These are phyloP conservation scores for Siphlonurus alternatus DNA, from an alignment of 2,888 invertebrate genomes.

Conservation along the genomic window DNA sequence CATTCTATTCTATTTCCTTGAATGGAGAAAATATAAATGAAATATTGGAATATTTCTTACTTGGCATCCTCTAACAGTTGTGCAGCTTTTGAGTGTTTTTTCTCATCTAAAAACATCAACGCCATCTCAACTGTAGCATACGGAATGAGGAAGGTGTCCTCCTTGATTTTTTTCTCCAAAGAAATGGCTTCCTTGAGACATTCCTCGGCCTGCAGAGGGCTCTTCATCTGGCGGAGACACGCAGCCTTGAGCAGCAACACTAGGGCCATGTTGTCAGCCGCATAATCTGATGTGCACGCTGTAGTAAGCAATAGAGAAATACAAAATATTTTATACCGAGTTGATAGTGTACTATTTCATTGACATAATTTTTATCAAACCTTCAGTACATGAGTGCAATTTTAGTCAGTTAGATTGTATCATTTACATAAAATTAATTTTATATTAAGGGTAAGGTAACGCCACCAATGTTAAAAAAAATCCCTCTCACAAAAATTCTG, in stretches of 20 bases:
- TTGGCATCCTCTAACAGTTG: conserved; percentile 64
- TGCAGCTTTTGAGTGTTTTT: conserved; percentile 47
- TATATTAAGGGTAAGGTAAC: too few species aligned
- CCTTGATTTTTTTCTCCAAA: conserved; percentile 53
- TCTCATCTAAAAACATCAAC: conserved; percentile 53
- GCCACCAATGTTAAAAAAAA: too few species aligned
- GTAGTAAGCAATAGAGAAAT: too few species aligned
- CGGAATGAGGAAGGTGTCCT: conserved; percentile 70
- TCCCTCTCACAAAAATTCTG: too few species aligned
- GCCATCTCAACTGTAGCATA: conserved; percentile 77
- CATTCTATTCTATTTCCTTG: too few species aligned
- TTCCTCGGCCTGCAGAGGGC: conserved; percentile 59
- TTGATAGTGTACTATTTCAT: too few species aligned
- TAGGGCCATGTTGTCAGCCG: conserved; percentile 56
- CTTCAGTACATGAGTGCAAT: too few species aligned
- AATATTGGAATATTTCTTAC: conserved; percentile 39
- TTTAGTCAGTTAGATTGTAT: too few species aligned
- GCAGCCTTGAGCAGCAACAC: conserved; percentile 65
- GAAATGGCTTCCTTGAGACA: conserved; percentile 45
- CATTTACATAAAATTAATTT: too few species aligned
- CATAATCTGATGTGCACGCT: conserved; percentile 35
- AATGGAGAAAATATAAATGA: too few species aligned
- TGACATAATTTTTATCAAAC: too few species aligned
- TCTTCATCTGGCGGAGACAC: conserved; percentile 60
- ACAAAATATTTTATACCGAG: too few species aligned